A percentile compares a stretch with the other conserved stretches of the same genome.
These are phyloP conservation scores for Amphimedon queenslandica DNA, from an alignment of 37 sponge, comb jelly and placozoan species.

Conservation along the genomic window DNA sequence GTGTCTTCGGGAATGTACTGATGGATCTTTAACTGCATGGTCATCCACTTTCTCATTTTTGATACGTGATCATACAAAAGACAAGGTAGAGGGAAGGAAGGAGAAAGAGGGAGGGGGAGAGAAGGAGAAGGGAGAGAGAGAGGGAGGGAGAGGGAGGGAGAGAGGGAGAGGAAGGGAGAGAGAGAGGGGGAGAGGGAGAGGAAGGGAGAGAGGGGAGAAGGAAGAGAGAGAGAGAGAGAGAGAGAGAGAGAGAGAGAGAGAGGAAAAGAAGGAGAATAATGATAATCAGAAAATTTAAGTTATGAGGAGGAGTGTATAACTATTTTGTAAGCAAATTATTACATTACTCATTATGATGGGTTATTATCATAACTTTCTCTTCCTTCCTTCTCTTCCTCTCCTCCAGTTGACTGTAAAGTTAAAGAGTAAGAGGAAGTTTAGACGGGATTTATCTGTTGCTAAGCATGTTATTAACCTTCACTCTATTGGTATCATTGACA, in stretches of 20 bases:
- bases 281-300: not conserved
- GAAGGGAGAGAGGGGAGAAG: not conserved
- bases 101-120: conserved; percentile 4
- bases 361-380: not conserved
- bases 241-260: not conserved
- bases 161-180: conserved; percentile 2
- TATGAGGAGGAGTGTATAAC: not conserved
- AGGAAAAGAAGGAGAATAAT: not conserved
- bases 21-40: not conserved
- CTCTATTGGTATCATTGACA: not conserved
- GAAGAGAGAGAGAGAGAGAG: not conserved
- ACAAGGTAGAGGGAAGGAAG: conserved; percentile 4
- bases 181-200: not conserved
- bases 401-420: not conserved
- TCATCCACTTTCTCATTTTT: not conserved
- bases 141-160: no score
- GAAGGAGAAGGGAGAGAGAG: not conserved
- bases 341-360: no score
- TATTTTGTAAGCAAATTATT: no score
- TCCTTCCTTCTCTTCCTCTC: not conserved
- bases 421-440: not conserved
- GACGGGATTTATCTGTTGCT: not conserved
- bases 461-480: not conserved
- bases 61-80: not conserved
- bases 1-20: not conserved